Base-by-base conservation (phyloP, 2,113 vertebrate genomes). In the Alethe diademata region DNA sequence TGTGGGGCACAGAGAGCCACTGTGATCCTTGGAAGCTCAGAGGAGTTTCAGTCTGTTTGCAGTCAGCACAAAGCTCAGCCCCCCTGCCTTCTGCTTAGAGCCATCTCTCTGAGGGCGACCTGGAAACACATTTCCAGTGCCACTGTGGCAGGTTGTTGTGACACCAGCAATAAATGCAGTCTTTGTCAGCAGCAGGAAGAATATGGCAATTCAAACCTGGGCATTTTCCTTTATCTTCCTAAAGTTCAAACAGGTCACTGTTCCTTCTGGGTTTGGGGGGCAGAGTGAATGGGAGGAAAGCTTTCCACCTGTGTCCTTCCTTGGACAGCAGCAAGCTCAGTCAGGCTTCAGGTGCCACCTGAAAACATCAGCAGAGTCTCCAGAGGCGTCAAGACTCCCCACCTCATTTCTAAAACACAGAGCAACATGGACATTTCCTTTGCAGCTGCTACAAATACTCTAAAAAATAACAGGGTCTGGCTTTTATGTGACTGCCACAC, bases 391-490 rank as follows among this genome's bases (percentile, higher is more conserved):
- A 12, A 73, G 12, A 60, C 36, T 74, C 86, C 35, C 72, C 72
- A 26, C 5, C 64, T 86, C n/a, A 75, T 93, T 95, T 94, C 87
- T 57, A 78, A 89, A 91, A 72, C 84, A 84, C 0, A 33, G 54
- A 92, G 70, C 70, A 76, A 72, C 47, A 66, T 1, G 0, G 42
- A 90, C 19, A 36, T 90, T 83, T 79, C 85, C 71, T 93, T 47
- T 82, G 91, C 89, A 90, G 89, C 36, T 83, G 64, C 85, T 85
- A 72, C 89, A 96, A 70, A 94, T 70, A 76, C 50, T 79, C 42
- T 51, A 72, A 95, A 91, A 96, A 85, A 96, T 88, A 97, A 76
- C 57, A 96, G 87, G 58, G 66, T 25, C 70, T 7, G 4, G 57
- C 61, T 94, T 95, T 94, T 94, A 88, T 93, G 48, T 10, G 58